Base-by-base conservation (phyloP, 1,140 invertebrate genomes). In the Formica selysi region DNA sequence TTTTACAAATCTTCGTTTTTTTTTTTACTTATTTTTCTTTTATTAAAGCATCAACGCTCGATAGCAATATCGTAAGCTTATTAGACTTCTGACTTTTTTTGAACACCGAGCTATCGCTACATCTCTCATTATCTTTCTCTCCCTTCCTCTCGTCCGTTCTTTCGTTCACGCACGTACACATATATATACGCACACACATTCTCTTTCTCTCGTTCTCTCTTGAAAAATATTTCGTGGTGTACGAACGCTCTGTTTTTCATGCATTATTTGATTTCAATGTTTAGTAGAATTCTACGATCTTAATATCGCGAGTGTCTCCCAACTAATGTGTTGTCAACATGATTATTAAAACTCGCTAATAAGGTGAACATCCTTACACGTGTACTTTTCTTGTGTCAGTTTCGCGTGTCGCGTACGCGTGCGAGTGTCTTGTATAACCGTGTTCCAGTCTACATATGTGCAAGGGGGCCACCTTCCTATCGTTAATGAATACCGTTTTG, bases 401-500 rank as follows among this genome's bases (percentile, higher is more conserved):
- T 32, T 86, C 51, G 48, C 51, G 57, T 84, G 10, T 57, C 51
- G 26, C 51, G 51, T 74, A 36, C 64, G 29, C 16, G 44, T 29
- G 32, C 29, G 29, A 38, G 5, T 44, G 71, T 61, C 59, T 44
- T 38, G 44, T 64, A 38, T 51, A 54, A 85, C 44, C 11, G 59
- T 83, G 64, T 74, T n/a, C 76, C 59, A 67, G 79, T 93, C 92
- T 92, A 51, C 16, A 51, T 51, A 93, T 93, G 93, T 93, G 92
- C 93, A 88, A 93, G 79, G 83, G 85, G 71, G 19, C 70, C 85
- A 79, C 67, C 71, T 89, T 89, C 62, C 89, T 88, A 90, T 88
- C 73, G 76, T 85, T 89, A 86, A 84, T 86, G 88, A 93, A 94
- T 92, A 93, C 83, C 84, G 86, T 91, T 92, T 95, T 95, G 94